Percentiles rank a stretch among this genome's conserved stretches.
These are phyloP conservation scores for Drosophila prostipennis DNA, from an alignment of 2,888 invertebrate species.

Conservation along the genomic window DNA sequence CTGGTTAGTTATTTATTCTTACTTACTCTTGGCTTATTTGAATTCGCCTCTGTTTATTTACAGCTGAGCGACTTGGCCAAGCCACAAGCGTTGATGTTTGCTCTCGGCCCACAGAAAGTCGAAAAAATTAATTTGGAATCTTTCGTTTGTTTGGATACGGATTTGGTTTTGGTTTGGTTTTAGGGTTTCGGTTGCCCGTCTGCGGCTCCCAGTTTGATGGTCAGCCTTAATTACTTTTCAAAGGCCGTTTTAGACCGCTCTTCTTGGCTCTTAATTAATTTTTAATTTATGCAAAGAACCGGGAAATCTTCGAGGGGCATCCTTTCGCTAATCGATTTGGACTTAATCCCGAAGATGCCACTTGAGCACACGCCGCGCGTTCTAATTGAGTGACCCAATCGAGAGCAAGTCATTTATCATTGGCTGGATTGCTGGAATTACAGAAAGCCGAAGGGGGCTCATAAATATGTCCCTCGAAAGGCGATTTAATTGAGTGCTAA, in stretches of 20 bases:
- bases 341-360: conserved; percentile 38
- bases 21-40: conserved; percentile 79
- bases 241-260: conserved; percentile 17
- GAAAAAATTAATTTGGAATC: conserved; percentile 37
- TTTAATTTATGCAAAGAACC: conserved; percentile 72
- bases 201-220: conserved; percentile 54
- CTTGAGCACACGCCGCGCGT: conserved; percentile 40
- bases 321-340: conserved; percentile 69
- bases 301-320: conserved; percentile 19
- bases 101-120: conserved; percentile 13
- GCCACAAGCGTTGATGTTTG: conserved; percentile 45
- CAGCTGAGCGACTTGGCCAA: conserved; percentile 69
- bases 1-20: conserved; percentile 77
- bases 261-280: conserved; percentile 70
- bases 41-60: conserved; percentile 76
- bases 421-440: conserved; percentile 30
- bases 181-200: neutral
- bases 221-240: conserved; percentile 70
- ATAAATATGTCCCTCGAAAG: conserved; percentile 53
- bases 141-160: conserved; percentile 33
- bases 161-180: conserved; percentile 12
- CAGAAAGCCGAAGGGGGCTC: conserved; percentile 26
- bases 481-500: conserved; percentile 78
- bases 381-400: conserved; percentile 44
- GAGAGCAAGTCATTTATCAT: conserved; percentile 43